Base-by-base conservation (phyloP, 2,888 invertebrate species). In the Scaptomyza caliginosa region DNA sequence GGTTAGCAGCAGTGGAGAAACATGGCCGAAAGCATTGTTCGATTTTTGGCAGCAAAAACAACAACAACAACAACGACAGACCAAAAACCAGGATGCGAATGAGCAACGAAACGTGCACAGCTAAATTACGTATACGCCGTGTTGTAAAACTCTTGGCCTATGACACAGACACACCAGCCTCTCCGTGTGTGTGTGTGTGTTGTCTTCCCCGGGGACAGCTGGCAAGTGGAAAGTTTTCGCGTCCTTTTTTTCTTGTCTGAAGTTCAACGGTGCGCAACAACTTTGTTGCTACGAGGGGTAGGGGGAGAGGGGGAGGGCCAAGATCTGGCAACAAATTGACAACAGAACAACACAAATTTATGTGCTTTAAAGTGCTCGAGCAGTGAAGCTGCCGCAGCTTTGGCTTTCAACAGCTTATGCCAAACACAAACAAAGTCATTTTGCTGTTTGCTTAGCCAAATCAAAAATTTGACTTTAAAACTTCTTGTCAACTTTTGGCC, bases 251-350 rank as follows among this genome's bases (percentile, higher is more conserved):
- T 8, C 13, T 8, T 71, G 74, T 78, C 83, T 67, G 73, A 65
- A 74, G 74, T 62, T 78, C 79, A 78, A 36, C 79, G 79, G 79
- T 46, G 85, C 85, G 85, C 80, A 80, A 81, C 82, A 80, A 80
- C 79, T 63, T 82, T 67, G 58, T 46, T 7, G 16, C n/a, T n/a
- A n/a, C n/a, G n/a, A n/a, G n/a, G n/a, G n/a, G n/a, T n/a, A n/a
- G n/a, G n/a, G n/a, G n/a, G n/a, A n/a, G n/a, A n/a, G 42, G 70
- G 55, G 26, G 40, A 52, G 23, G 51, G n/a, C 30, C 1, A 4
- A 3, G 10, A 2, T n/a, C 13, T 23, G 40, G 11, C 70, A 34
- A 43, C 62, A 70, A 75, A 73, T 67, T 72, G 71, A 77, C 80
- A 78, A 56, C 56, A 32, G 54, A 52, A 39, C 62, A 54, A 54